phyloP scores from a whole-genome alignment of 2,797 vertebrate species.

The Spondyliosoma cantharus region DNA sequence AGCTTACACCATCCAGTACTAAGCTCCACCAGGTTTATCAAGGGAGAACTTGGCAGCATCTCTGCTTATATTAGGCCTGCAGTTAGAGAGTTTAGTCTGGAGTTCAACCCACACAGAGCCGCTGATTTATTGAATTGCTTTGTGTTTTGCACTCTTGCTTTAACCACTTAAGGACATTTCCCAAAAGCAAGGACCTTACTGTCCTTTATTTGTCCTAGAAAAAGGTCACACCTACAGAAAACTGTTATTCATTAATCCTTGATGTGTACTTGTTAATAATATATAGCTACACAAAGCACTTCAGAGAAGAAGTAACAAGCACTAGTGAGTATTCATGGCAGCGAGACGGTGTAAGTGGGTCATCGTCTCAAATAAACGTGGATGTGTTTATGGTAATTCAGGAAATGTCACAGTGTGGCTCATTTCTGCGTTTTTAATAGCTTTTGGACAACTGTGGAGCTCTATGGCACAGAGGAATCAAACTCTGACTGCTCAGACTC shows the following conservation, averaged over 20 bases:
- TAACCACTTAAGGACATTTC: not conserved
- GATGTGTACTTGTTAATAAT: not conserved
- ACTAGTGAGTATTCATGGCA: not conserved
- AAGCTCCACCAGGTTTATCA: not conserved
- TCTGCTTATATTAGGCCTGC: not conserved
- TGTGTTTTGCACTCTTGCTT: constrained; percentile 3
- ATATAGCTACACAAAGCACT: not conserved
- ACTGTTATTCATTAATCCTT: not conserved
- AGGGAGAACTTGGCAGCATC: constrained; percentile 2
- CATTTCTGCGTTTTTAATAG: not conserved
- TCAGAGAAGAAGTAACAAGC: not conserved
- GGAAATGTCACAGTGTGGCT: not conserved
- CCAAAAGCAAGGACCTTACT: not conserved
- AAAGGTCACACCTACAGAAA: not conserved
- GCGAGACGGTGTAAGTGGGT: not conserved
- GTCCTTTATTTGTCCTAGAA: not conserved
- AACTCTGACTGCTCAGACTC: not conserved
- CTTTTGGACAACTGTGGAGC: not conserved
- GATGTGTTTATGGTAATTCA: not conserved
- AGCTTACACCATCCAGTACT: not conserved
- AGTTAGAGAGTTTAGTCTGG: not conserved
- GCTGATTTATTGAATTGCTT: not conserved
- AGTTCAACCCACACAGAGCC: not conserved
- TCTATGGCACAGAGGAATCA: not conserved
- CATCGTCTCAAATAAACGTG: not conserved